A percentile compares a stretch with the other conserved stretches of the same genome.
phyloP scores from a whole-genome alignment of 2,888 invertebrate genomes.

The Glyphotaelius pellucidus region DNA sequence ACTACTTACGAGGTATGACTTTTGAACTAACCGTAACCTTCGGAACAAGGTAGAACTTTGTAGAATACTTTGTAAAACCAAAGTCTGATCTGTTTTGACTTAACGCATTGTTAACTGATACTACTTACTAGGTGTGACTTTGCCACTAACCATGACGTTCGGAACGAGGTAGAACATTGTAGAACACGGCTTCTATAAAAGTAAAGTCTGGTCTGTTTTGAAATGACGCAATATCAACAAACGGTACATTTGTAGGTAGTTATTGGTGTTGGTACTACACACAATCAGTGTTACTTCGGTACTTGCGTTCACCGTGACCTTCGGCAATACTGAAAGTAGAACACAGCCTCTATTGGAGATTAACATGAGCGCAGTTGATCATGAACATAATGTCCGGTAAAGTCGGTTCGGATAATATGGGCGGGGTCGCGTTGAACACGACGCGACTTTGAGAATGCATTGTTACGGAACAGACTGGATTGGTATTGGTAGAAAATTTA shows the following conservation, averaged over 20 bases:
- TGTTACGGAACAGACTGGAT: background rate
- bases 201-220: background rate
- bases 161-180: too few species aligned
- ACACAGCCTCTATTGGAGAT: conserved; percentile 16
- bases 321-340: background rate
- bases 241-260: background rate
- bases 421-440: background rate
- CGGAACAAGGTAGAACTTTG: too few species aligned
- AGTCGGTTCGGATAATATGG: background rate
- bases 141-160: too few species aligned
- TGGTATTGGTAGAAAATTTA: background rate
- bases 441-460: background rate
- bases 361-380: background rate
- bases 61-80: background rate
- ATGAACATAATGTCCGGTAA: background rate
- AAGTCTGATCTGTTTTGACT: background rate
- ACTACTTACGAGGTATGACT: too few species aligned
- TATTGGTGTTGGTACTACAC: background rate
- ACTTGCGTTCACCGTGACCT: background rate
- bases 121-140: too few species aligned
- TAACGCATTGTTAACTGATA: too few species aligned
- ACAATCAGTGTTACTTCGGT: background rate
- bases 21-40: too few species aligned
- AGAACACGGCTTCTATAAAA: background rate
- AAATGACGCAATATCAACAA: background rate